phyloP scores from a whole-genome alignment of 2,797 vertebrate species.

The Furcifer pardalis region DNA sequence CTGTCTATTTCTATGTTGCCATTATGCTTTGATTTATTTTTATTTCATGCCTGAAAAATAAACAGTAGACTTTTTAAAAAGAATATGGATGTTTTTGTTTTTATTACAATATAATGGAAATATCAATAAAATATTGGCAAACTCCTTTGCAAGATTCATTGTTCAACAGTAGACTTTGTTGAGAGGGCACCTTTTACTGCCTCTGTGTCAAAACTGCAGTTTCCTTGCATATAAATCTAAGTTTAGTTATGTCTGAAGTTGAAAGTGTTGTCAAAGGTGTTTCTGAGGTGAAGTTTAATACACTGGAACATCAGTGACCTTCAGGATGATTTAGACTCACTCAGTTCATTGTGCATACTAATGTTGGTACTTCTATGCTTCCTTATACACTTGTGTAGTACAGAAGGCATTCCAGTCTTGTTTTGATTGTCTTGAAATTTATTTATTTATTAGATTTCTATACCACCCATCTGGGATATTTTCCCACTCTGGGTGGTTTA shows the following conservation, averaged over 20 bases:
- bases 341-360: not conserved
- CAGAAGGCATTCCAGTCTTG: not conserved
- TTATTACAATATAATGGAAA: not conserved
- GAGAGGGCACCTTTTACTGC: not conserved
- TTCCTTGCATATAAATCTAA: not conserved
- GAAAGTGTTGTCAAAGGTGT: not conserved
- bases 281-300: not conserved
- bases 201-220: not conserved
- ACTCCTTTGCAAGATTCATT: not conserved
- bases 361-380: not conserved
- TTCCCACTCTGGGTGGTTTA: too few relatives aligned
- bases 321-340: not conserved
- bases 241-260: not conserved
- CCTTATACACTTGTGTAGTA: not conserved
- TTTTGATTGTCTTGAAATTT: too few relatives aligned
- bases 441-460: too few relatives aligned
- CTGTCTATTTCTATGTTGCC: not conserved
- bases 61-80: too few relatives aligned
- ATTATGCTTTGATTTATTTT: too few relatives aligned
- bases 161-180: too few relatives aligned
- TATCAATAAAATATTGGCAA: not conserved
- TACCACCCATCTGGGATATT: too few relatives aligned
- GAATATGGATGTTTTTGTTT: too few relatives aligned
- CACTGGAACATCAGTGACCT: not conserved
- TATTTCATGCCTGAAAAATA: too few relatives aligned